These are phyloP conservation scores for Vulpes lagopus DNA, from an alignment of 2,113 vertebrate species.

Conservation along the genomic window DNA sequence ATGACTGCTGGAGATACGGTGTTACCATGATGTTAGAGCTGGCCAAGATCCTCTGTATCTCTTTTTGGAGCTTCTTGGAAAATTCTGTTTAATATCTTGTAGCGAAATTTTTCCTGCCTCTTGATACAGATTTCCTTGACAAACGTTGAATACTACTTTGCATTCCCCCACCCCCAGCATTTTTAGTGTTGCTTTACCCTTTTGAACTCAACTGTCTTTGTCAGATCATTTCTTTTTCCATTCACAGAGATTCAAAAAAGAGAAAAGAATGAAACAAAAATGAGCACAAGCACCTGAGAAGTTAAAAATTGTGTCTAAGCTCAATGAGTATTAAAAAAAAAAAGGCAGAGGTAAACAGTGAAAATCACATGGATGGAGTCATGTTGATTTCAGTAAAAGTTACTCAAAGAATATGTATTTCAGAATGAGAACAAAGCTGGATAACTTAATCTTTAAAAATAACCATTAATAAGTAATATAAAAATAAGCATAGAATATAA, in stretches of 20 bases:
- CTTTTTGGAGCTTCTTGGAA: not conserved
- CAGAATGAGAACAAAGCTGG: conserved; percentile 67
- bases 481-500: conserved; percentile 79
- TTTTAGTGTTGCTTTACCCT: not conserved
- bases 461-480: conserved; percentile 76
- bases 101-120: not conserved
- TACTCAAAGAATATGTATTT: conserved; percentile 72
- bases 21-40: not conserved
- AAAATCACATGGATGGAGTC: conserved; percentile 70
- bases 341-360: not conserved
- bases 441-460: conserved; percentile 81
- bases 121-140: not conserved
- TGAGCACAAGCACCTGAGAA: not conserved
- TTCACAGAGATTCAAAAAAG: not conserved
- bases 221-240: not conserved
- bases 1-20: fast-evolving
- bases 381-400: conserved; percentile 81
- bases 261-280: not conserved
- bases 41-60: not conserved
- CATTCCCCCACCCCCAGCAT: not conserved
- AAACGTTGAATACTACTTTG: not conserved
- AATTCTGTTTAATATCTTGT: not conserved
- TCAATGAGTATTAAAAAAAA: not conserved
- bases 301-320: not conserved
- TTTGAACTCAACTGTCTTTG: conserved; percentile 15